A percentile compares a stretch with the other conserved stretches of the same genome.
Evolutionary conservation across 1,140 invertebrate species (phyloP).

Genomic region (Lordiphosa mommai): DNA sequence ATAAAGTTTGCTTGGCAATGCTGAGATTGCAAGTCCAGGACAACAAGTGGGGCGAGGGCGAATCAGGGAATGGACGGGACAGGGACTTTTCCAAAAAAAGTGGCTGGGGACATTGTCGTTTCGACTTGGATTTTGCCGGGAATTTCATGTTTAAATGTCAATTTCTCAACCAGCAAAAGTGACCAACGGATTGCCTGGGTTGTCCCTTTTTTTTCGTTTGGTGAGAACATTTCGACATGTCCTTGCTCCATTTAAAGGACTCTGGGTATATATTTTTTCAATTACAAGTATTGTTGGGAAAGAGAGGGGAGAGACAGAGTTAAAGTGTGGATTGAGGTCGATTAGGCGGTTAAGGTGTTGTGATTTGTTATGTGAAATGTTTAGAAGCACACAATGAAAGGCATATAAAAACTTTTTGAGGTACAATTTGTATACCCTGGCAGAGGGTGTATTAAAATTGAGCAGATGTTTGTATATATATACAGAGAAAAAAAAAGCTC

Average conservation of each 20-base stretch:
- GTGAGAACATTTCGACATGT: slow-evolving; percentile 19
- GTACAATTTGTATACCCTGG: no score
- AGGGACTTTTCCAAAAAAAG: slow-evolving; percentile 45
- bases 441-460: no score
- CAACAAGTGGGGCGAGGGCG: slow-evolving; percentile 9
- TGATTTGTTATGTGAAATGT: slow-evolving; percentile 45
- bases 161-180: slow-evolving; percentile 72
- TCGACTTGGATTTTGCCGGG: slow-evolving; percentile 51
- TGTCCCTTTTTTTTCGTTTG: slow-evolving; percentile 1
- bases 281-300: slow-evolving; percentile 58
- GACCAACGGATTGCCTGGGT: slow-evolving; percentile 47
- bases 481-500: no score
- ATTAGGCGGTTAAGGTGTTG: slow-evolving; percentile 41
- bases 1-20: slow-evolving; percentile 56
- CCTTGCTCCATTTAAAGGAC: slow-evolving; percentile 44
- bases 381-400: slow-evolving; percentile 23
- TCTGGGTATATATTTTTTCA: slow-evolving; percentile 59
- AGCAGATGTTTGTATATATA: no score
- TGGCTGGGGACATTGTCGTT: slow-evolving; percentile 60
- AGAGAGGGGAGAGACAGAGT: slow-evolving; percentile 1
- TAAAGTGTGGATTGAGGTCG: slow-evolving; percentile 12
- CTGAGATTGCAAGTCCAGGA: slow-evolving; percentile 53
- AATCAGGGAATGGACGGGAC: not conserved
- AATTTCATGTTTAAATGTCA: slow-evolving; percentile 78
- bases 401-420: no score